Conservation (phyloP, 2,113 vertebrate genomes). For the Elgaria multicarinata region DNA sequence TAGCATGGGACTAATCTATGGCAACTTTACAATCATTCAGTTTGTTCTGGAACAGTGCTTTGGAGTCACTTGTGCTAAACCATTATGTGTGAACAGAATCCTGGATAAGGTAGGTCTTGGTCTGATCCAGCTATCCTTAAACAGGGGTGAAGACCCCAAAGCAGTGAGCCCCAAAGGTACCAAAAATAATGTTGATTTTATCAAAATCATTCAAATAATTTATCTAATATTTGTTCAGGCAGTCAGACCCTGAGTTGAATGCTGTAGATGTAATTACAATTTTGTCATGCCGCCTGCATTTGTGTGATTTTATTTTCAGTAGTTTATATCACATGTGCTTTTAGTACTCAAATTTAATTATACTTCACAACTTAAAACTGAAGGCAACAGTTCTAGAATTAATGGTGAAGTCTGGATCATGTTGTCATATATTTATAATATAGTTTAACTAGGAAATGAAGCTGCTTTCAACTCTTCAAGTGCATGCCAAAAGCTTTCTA, state of each 20-base stretch:
- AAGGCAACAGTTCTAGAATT: conserved; percentile 13
- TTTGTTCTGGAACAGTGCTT: not conserved
- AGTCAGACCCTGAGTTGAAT: not conserved
- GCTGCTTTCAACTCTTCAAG: conserved; percentile 46
- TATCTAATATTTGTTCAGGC: not conserved
- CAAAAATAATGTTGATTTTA: no score
- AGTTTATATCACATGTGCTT: conserved; percentile 41
- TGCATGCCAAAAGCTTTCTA: conserved; percentile 46
- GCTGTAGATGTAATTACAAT: not conserved
- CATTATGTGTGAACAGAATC: no score
- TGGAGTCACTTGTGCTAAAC: not conserved
- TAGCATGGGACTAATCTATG: not conserved
- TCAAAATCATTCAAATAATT: not conserved
- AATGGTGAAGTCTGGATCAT: conserved; percentile 41
- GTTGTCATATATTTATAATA: conserved; percentile 52
- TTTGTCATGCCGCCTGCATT: conserved; percentile 6
- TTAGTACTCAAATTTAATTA: conserved; percentile 25
- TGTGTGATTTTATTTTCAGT: conserved; percentile 55
- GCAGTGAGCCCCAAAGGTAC: no score
- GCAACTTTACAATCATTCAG: not conserved
- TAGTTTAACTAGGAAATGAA: conserved; percentile 59
- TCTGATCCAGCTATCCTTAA: not conserved
- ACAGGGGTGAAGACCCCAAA: not conserved
- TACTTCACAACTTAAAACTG: conserved; percentile 24
- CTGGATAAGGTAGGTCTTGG: no score